A percentile compares a stretch with the other conserved stretches of the same genome.
These are phyloP conservation scores for Hermaeophaga mercurialis DNA, from an alignment of 2,888 invertebrate genomes.

Conservation along the genomic window DNA sequence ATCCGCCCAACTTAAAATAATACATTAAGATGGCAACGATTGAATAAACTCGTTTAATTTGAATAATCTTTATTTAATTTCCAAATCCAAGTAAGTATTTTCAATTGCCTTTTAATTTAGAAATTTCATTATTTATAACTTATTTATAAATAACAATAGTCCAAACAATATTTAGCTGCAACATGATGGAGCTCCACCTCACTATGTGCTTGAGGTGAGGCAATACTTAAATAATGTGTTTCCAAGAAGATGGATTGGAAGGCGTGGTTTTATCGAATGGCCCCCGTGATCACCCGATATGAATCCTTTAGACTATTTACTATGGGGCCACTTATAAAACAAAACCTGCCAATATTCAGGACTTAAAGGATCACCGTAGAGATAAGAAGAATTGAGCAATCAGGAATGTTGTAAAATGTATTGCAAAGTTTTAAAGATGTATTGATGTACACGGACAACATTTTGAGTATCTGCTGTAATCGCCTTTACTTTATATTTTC, in stretches of 20 bases:
- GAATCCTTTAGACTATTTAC: constrained; percentile 12
- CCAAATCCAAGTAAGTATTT: constrained; percentile 5
- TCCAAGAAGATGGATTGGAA: constrained; percentile 7
- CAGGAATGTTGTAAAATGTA: constrained; percentile 15
- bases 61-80: no score
- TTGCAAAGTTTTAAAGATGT: constrained; percentile 3
- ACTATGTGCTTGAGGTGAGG: constrained; percentile 6
- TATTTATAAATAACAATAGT: neutral
- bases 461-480: constrained; percentile 6
- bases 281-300: constrained; percentile 5
- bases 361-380: constrained; percentile 8
- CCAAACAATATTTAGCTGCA: neutral
- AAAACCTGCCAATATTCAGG: constrained; percentile 9
- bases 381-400: constrained; percentile 9
- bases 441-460: constrained; percentile 1
- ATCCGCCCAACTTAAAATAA: no score
- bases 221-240: constrained; percentile 14
- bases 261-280: constrained; percentile 15
- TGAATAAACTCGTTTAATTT: no score
- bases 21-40: no score
- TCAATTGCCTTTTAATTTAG: neutral
- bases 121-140: constrained; percentile 3
- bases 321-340: neutral
- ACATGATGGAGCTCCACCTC: neutral
- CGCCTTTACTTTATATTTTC: neutral